Conservation (phyloP, 2,888 invertebrate species). For the Hydrotaea cyrtoneurina region DNA sequence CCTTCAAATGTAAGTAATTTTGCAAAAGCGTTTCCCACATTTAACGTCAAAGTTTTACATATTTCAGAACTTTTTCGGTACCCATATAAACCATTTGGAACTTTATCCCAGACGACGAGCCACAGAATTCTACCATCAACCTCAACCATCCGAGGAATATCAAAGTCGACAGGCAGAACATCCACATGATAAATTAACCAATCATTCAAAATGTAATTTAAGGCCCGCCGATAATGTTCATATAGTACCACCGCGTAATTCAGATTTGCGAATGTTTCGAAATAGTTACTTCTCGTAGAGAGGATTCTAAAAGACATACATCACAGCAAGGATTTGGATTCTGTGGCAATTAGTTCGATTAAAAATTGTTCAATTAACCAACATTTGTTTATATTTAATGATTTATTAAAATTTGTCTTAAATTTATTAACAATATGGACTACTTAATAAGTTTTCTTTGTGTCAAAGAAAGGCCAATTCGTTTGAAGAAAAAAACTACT, state of each 20-base stretch:
- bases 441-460: conserved; percentile 37
- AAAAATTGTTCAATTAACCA: background rate
- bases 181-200: conserved; percentile 68
- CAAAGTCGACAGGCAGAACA: conserved; percentile 73
- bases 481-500: background rate
- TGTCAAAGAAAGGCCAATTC: conserved; percentile 39
- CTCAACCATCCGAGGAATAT: conserved; percentile 70
- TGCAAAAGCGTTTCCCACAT: background rate
- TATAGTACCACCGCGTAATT: conserved; percentile 75
- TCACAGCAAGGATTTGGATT: background rate
- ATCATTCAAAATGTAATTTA: conserved; percentile 12
- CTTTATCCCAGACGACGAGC: conserved; percentile 73
- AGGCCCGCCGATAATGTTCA: conserved; percentile 59
- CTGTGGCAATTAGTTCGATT: too few relatives aligned
- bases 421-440: conserved; percentile 33
- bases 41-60: background rate
- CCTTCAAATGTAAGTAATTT: conserved; percentile 65
- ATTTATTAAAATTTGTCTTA: conserved; percentile 29
- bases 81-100: conserved; percentile 65
- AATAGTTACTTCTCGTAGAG: conserved; percentile 78
- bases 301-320: too few relatives aligned
- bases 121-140: conserved; percentile 71
- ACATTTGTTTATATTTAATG: background rate
- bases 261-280: conserved; percentile 75
- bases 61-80: conserved; percentile 58